Percentiles rank a stretch among this genome's conserved stretches.
These are phyloP conservation scores for Muraenolepis orangiensis DNA, from an alignment of 2,797 vertebrate species.

Conservation along the genomic window DNA sequence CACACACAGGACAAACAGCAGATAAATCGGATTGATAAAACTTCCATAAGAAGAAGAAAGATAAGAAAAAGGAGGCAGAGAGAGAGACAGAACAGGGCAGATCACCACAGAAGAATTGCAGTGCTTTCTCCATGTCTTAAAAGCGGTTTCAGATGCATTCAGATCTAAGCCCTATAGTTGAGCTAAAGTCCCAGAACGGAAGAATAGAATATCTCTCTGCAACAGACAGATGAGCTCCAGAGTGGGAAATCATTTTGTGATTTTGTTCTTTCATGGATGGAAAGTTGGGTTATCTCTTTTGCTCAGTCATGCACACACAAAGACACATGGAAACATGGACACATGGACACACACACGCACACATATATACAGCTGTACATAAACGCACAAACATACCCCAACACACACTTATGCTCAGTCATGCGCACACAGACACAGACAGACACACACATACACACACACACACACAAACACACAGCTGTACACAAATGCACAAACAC, in stretches of 20 bases:
- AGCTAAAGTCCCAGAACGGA: background rate
- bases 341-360: too few relatives aligned
- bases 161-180: background rate
- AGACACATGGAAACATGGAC: too few relatives aligned
- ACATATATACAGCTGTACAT: too few relatives aligned
- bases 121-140: background rate
- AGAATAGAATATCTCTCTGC: background rate
- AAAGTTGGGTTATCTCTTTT: conserved; percentile 15
- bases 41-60: background rate
- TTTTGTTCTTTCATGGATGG: conserved; percentile 5
- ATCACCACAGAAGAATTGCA: background rate
- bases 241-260: background rate
- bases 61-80: background rate
- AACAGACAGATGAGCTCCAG: background rate
- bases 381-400: too few relatives aligned
- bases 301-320: conserved; percentile 7
- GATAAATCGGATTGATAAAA: background rate
- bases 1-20: too few relatives aligned
- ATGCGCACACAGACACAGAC: too few relatives aligned
- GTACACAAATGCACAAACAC: background rate
- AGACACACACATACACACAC: background rate
- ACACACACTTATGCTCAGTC: too few relatives aligned
- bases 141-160: background rate
- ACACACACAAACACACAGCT: background rate
- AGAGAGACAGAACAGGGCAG: background rate